These are phyloP conservation scores for Agelas oroides DNA, from an alignment of 37 sponge, comb jelly and placozoan species.

Conservation along the genomic window DNA sequence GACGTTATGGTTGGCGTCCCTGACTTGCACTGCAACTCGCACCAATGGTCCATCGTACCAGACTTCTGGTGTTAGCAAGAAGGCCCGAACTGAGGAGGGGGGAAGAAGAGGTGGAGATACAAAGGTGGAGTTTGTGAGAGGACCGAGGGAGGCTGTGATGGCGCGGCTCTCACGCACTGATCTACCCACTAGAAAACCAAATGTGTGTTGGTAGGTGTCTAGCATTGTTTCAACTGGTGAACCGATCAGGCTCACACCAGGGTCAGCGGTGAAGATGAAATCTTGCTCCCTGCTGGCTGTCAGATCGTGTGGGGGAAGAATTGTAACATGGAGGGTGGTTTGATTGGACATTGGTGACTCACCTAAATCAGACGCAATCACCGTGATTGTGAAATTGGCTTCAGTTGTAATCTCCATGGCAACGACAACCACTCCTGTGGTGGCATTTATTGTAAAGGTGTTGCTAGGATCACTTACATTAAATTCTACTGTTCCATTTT, in stretches of 20 bases:
- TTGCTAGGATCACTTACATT: constrained; percentile 9
- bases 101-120: neutral
- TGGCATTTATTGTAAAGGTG: constrained; percentile 37
- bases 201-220: constrained; percentile 41
- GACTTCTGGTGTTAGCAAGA: constrained; percentile 41
- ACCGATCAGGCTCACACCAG: constrained; percentile 16
- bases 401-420: neutral
- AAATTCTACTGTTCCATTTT: constrained; percentile 36
- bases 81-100: constrained; percentile 20
- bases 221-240: neutral
- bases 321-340: constrained; percentile 22
- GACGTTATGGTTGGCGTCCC: constrained; percentile 50
- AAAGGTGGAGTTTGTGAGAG: neutral
- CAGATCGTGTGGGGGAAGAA: constrained; percentile 40
- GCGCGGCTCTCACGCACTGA: neutral
- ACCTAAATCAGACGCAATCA: constrained; percentile 51
- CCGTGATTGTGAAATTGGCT: constrained; percentile 14
- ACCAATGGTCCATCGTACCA: constrained; percentile 55
- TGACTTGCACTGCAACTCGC: constrained; percentile 67
- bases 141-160: constrained; percentile 42
- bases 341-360: neutral
- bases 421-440: constrained; percentile 28
- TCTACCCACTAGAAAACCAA: constrained; percentile 45
- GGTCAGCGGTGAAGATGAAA: constrained; percentile 28
- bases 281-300: constrained; percentile 30